Conservation (phyloP, 1,140 invertebrate species). For the Adelges cooleyi region DNA sequence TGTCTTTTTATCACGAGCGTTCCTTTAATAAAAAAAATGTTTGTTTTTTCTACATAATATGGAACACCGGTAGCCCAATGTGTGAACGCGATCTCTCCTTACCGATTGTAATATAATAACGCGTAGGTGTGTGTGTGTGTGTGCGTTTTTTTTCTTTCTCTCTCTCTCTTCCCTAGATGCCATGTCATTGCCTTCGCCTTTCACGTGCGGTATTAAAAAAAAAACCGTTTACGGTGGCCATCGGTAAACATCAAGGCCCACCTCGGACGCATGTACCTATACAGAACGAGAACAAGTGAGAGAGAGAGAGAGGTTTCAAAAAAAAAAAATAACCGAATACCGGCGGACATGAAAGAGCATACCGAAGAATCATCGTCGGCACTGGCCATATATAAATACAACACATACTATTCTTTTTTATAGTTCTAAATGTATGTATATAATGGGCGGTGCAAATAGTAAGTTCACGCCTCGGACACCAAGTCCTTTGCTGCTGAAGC, state of each 20-base stretch:
- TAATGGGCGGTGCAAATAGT: not conserved
- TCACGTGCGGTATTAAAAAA: not conserved
- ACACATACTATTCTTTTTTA: not conserved
- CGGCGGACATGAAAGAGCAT: no score
- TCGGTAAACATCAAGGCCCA: constrained; percentile 25
- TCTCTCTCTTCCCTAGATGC: not conserved
- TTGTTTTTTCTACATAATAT: not conserved
- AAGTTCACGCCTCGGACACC: constrained; percentile 3
- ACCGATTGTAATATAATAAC: not conserved
- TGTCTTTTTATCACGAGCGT: no score
- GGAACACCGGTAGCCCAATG: constrained; percentile 20
- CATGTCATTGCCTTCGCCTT: constrained; percentile 13
- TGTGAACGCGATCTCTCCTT: constrained; percentile 14
- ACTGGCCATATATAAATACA: no score
- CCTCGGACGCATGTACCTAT: not conserved
- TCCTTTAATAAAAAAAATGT: no score
- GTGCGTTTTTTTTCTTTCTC: not conserved
- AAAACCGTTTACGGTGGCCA: constrained; percentile 26
- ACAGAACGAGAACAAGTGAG: no score
- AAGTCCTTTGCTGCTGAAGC: no score
- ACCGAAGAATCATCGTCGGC: no score
- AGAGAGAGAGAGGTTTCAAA: no score
- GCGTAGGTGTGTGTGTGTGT: not conserved
- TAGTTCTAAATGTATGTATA: no score
- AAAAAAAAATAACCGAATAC: no score